Base-by-base conservation (phyloP, 2,888 invertebrate species). In the Matsumyia berberina region DNA sequence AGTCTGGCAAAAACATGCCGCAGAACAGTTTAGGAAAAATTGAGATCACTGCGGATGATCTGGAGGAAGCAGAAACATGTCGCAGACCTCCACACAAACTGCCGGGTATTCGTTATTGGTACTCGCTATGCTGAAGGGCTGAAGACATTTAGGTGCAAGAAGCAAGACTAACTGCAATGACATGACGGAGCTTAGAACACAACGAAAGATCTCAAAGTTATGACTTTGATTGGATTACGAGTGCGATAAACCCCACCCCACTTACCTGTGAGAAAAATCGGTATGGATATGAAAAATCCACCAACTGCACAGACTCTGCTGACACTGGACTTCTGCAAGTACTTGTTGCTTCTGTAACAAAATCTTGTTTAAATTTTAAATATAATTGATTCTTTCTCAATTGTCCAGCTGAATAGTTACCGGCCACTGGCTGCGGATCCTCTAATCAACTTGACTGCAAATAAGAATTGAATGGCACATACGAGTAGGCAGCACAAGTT, bases 231-330 rank as follows among this genome's bases (percentile, higher is more conserved):
- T 0, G 4, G 7, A 15, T 17, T 44, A 44, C n/a, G 4, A 24
- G 24, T 24, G 4, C 7, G 12, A 42, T 15, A 17, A 8, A 8
- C 17, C 0, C 17, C 0, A 9, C 0, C 1, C 8, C 7, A 57
- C 93, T 92, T 92, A 97, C 97, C 97, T 92, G 97, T 96, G 91
- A 98, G 93, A 92, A 98, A 97, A 87, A 97, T 96, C 87, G 98
- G 98, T 93, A 98, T 97, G 76, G 98, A 98, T 89, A 98, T 95
- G 91, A 98, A 98, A 93, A 98, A 98, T 86, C 97, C 98, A 88
- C 97, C 96, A 86, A 98, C 96, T 66, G 98, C 97, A 90, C 97
- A 97, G 33, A 97, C 96, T 87, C 98, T 94, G 86, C 97, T 97
- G 87, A 96, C 95, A 83, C 97, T 96, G 67, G 97, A 97, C 92